Percentiles rank a stretch among this genome's conserved stretches.
phyloP scores from a whole-genome alignment of 2,888 invertebrate genomes.

The Perizoma affinitatum region DNA sequence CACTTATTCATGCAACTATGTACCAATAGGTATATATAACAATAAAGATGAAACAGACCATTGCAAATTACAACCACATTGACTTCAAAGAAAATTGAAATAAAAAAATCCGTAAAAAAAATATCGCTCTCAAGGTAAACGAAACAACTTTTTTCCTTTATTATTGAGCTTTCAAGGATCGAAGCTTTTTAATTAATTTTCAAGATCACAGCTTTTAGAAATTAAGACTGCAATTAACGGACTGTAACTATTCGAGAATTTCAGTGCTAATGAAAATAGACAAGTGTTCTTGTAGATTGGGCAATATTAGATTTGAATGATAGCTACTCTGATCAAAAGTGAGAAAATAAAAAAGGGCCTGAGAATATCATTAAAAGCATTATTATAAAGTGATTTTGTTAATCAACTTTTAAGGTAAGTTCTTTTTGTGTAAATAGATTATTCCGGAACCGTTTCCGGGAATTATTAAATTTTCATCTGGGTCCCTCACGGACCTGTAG shows the following conservation, averaged over 20 bases:
- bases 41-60: no score
- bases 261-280: constrained; percentile 10
- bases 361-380: no score
- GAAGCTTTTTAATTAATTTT: constrained; percentile 34
- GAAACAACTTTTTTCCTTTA: constrained; percentile 8
- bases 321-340: no score
- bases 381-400: no score
- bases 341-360: no score
- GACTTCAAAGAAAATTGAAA: constrained; percentile 1
- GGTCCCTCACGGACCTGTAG: background rate
- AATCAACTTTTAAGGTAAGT: no score
- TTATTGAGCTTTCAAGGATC: constrained; percentile 12
- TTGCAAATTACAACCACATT: background rate
- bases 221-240: constrained; percentile 26
- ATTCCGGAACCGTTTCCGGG: no score
- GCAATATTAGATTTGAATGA: constrained; percentile 1
- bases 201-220: constrained; percentile 24
- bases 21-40: no score
- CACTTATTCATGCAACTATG: no score
- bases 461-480: background rate
- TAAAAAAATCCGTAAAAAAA: background rate
- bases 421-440: no score
- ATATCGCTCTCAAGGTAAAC: background rate
- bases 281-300: background rate
- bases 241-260: constrained; percentile 11